Conservation (phyloP, 2,113 vertebrate species). For the Rissa tridactyla region DNA sequence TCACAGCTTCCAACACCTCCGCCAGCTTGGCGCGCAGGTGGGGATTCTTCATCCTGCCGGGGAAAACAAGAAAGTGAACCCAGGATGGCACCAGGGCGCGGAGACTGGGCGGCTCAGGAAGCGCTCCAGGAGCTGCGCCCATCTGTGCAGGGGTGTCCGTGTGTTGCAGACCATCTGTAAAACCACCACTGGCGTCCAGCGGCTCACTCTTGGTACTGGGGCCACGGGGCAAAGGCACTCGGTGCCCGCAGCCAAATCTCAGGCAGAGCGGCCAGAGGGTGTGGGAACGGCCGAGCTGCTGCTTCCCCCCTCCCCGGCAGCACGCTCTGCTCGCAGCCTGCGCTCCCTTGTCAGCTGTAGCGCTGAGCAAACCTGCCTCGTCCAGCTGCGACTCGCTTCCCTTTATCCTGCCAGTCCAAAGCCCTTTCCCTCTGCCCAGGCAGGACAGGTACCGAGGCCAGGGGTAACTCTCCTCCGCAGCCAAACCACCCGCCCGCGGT, state of each 20-base stretch:
- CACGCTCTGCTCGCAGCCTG: background rate
- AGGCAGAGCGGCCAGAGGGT: background rate
- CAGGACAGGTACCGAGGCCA: background rate
- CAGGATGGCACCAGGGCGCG: background rate
- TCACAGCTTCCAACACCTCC: slow-evolving; percentile 95
- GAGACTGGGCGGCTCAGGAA: background rate
- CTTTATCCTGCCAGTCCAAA: background rate
- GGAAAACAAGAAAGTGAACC: background rate
- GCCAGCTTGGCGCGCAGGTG: slow-evolving; percentile 95
- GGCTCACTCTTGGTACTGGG: background rate
- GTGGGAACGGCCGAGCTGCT: background rate
- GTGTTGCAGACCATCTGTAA: background rate
- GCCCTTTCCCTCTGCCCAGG: background rate
- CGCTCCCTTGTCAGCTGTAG: background rate
- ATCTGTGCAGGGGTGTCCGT: background rate
- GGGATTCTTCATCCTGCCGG: slow-evolving; percentile 94
- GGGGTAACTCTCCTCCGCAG: background rate
- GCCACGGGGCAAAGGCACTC: background rate
- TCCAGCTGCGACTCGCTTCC: background rate
- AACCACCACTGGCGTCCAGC: background rate
- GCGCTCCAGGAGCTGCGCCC: background rate
- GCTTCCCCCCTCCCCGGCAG: background rate
- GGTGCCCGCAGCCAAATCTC: background rate
- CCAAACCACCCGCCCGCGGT: background rate
- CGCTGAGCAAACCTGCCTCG: background rate